Evolutionary conservation across 2,888 invertebrate species (phyloP), one percentile per base, ranked within the genome.

Genomic region (Thymelicus lineola): DNA sequence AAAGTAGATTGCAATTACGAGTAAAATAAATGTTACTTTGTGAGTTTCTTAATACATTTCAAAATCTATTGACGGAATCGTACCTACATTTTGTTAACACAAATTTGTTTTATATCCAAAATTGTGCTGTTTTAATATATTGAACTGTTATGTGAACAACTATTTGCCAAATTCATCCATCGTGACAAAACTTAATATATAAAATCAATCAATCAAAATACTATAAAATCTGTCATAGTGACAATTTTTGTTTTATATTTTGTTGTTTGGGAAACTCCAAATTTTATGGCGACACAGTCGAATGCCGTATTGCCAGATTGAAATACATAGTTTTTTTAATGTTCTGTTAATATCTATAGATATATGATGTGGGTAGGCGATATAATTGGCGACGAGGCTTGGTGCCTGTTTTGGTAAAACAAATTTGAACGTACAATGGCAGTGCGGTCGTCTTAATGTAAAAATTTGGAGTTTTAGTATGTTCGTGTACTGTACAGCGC

Each of bases 401-500:
- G 50, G 42, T 53, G 68, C 12, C 20, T 12, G 20, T 9, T 20
- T 20, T 4, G 1, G 20, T 10, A 53, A 20, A 10, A 9, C 42
- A 42, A 38, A 7, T 36, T 36, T 38, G 2, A 50, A 17, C 4
- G 0, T 48, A 53, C 17, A 20, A 0, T 6, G 53, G 53, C 53
- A 50, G 50, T 53, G 53, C 53, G 53, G 53, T 20, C 10, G 10
- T 20, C 20, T 53, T 20, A 20, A 20, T 20, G 6, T 20, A 20
- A 53, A 53, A 53, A 53, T 53, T 53, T 53, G 53, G 53, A 53
- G 53, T 53, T 53, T 53, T 67, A 65, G 63, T 67, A 72, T 10
- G 74, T 72, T 73, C 71, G 73, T 72, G 74, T 79, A 78, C 79
- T 72, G 74, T 79, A 78, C 79, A 80, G 73, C 77, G 77, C 80